Base-by-base conservation (phyloP, 2,888 invertebrate genomes). In the Agriopis leucophaearia region DNA sequence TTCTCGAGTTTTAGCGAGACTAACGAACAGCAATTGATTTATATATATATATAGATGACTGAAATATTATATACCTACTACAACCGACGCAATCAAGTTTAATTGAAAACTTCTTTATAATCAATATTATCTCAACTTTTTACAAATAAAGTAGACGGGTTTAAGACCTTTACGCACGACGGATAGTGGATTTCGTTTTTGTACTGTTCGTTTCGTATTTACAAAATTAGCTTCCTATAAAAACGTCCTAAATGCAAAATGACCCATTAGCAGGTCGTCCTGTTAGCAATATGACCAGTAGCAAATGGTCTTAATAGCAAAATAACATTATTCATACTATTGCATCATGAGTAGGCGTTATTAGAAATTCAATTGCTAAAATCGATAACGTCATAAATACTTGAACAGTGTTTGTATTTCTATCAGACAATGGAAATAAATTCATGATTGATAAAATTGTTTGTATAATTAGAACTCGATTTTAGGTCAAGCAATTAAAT, bases 401-500 rank as follows among this genome's bases (percentile, higher is more conserved):
- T 38, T 16, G 35, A 9, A 48, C 1, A 42, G 16, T 16, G 44
- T 50, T 42, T 44, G 15, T 38, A 40, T 40, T 36, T 36, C 18
- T 48, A 65, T 45, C 51, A 57, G 13, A 63, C 67, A 67, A 59
- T 67, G 67, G 51, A 60, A 61, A 62, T 38, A 36, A 47, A 56
- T 66, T 47, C 62, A 44, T 12, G 50, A 66, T 61, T 27, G 45
- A 51, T 57, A 61, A 56, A 56, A 61, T 61, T 62, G 55, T 40
- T 40, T 57, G 42, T 56, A n/a, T 52, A 54, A 63, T 62, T 67
- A 48, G 45, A 35, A 15, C 38, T 63, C 13, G 51, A 45, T 62
- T 67, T 56, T 18, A 66, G 62, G 66, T 66, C 66, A 52, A 27
- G 10, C 36, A 57, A 58, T 50, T 45, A 52, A 44, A 10, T 15